phyloP scores from a whole-genome alignment of 2,797 vertebrate genomes.

The Pristis pectinata region DNA sequence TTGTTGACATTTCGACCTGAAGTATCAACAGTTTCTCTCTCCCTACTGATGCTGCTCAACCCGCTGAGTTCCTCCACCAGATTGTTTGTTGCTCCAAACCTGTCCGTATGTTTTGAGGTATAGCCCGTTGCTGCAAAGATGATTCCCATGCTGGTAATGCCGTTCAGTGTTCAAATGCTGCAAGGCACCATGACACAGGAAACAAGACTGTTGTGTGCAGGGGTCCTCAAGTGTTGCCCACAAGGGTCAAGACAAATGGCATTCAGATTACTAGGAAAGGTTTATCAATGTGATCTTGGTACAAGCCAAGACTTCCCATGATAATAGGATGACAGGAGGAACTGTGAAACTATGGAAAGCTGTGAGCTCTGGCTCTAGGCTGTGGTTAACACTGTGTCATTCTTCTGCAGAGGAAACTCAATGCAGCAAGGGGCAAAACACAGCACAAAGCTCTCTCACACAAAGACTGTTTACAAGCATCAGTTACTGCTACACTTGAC shows the following conservation, averaged over 20 bases:
- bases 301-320: neutral
- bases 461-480: neutral
- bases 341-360: neutral
- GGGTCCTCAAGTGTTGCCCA: neutral
- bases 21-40: too few relatives aligned
- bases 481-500: neutral
- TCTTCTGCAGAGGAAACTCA: neutral
- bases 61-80: too few relatives aligned
- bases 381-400: neutral
- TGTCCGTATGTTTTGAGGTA: neutral
- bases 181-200: neutral
- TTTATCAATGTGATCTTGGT: neutral
- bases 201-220: neutral
- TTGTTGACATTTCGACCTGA: too few relatives aligned
- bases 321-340: neutral
- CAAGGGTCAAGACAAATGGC: neutral
- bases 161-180: neutral
- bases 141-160: neutral
- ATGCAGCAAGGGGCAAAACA: neutral
- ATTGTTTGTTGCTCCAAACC: too few relatives aligned
- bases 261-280: neutral
- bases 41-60: too few relatives aligned
- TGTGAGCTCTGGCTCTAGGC: neutral
- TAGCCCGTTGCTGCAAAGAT: neutral
- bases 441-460: neutral